A percentile compares a stretch with the other conserved stretches of the same genome.
Evolutionary conservation across 53 echinoderm and acorn worm genomes (phyloP).

Genomic region (Henricia sp.): DNA sequence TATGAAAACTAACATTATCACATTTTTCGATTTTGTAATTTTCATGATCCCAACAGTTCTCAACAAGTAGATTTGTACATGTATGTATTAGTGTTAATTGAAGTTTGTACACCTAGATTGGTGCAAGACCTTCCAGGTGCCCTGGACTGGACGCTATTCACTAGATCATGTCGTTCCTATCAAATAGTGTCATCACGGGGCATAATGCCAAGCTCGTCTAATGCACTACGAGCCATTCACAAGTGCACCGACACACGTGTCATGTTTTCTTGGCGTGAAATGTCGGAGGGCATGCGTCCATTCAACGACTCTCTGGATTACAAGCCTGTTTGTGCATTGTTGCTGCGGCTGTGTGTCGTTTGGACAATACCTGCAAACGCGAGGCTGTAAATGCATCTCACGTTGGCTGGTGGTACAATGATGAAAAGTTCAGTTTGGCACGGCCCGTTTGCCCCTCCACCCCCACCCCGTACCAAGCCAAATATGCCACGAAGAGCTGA

Average conservation of each 20-base stretch:
- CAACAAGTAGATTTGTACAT: no score
- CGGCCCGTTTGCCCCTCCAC: neutral
- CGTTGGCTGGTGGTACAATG: slow-evolving; percentile 8
- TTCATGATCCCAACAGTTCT: no score
- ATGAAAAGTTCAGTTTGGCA: slow-evolving; percentile 10
- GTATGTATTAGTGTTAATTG: no score
- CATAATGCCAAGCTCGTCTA: slow-evolving; percentile 12
- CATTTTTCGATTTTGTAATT: no score
- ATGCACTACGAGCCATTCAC: neutral
- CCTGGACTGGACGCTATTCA: slow-evolving; percentile 32
- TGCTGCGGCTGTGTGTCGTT: neutral
- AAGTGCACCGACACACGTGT: slow-evolving; percentile 1
- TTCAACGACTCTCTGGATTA: slow-evolving; percentile 24
- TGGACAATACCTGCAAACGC: neutral
- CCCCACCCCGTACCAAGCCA: neutral
- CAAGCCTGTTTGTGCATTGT: slow-evolving; percentile 32
- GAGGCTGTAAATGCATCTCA: neutral
- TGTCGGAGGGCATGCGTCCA: slow-evolving; percentile 56
- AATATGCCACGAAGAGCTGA: slow-evolving; percentile 4
- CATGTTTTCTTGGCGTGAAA: slow-evolving; percentile 43
- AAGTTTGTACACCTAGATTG: no score
- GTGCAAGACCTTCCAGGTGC: neutral
- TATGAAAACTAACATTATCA: no score
- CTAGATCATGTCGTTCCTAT: slow-evolving; percentile 22
- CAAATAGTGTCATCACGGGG: slow-evolving; percentile 35